Evolutionary conservation across 2,113 vertebrate species (phyloP).

Genomic region (Etia nguti): DNA sequence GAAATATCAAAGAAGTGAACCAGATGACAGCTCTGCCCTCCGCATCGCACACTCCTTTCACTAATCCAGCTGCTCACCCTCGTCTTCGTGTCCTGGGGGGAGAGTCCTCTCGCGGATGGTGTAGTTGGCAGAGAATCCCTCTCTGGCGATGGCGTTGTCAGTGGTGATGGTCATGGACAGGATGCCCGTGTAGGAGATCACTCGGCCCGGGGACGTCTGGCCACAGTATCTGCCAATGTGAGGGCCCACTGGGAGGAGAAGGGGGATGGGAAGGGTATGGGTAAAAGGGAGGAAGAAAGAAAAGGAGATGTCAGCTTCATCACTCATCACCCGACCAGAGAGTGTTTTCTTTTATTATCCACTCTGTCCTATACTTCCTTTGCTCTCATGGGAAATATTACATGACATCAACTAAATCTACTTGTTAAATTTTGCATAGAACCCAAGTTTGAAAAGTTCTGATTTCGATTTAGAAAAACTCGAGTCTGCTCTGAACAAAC

Average conservation of each 20-base stretch:
- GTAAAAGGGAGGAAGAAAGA: not conserved
- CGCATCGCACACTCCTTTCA: not conserved
- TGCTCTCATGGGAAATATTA: not conserved
- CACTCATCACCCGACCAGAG: not conserved
- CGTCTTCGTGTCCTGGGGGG: conserved; percentile 52
- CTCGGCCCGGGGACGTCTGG: conserved; percentile 85
- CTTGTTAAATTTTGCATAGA: not conserved
- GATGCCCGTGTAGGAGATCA: conserved; percentile 90
- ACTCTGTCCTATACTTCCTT: not conserved
- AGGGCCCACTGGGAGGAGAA: conserved; percentile 77
- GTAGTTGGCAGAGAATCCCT: conserved; percentile 97
- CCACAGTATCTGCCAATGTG: conserved; percentile 95
- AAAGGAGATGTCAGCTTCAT: conserved; percentile 4
- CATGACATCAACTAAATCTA: not conserved
- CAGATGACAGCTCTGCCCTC: not conserved
- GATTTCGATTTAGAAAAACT: not conserved
- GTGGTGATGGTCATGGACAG: conserved; percentile 94
- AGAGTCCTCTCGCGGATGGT: conserved; percentile 81
- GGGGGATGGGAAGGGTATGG: fast-evolving
- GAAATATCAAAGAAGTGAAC: not conserved
- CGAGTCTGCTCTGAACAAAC: not conserved
- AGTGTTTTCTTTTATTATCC: not conserved
- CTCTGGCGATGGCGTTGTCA: conserved; percentile 91
- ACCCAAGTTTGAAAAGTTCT: not conserved
- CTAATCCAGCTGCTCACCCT: conserved; percentile 77